These are phyloP conservation scores for Galagoides demidoff DNA, from an alignment of 2,797 vertebrate genomes.

Conservation along the genomic window DNA sequence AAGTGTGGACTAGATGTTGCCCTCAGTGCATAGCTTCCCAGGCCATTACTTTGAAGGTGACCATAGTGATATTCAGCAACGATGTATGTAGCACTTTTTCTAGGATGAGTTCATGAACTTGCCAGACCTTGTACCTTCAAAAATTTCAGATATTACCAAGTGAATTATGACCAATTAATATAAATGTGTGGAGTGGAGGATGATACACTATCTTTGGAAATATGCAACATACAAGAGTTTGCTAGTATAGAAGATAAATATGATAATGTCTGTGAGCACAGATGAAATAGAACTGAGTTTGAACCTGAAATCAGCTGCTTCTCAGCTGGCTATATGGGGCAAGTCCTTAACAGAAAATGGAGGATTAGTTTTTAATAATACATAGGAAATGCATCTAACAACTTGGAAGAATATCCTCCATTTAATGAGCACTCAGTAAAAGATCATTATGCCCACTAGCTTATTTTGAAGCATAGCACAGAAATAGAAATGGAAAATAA, in stretches of 20 bases:
- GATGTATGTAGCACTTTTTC: too few relatives aligned
- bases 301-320: background rate
- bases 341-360: background rate
- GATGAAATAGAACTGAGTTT: background rate
- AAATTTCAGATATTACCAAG: background rate
- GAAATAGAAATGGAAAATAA: constrained; percentile 41
- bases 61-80: too few relatives aligned
- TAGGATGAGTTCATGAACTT: too few relatives aligned
- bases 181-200: background rate
- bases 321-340: background rate
- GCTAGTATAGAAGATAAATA: background rate
- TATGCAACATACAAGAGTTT: background rate
- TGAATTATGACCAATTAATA: background rate
- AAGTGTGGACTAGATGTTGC: too few relatives aligned
- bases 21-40: too few relatives aligned
- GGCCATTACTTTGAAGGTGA: too few relatives aligned
- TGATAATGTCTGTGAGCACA: background rate
- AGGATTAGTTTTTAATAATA: background rate
- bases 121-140: background rate
- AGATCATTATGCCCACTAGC: background rate
- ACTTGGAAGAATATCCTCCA: background rate
- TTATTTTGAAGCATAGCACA: background rate
- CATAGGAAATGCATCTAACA: background rate
- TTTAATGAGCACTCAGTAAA: background rate
- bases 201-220: background rate